Conservation (phyloP, 1,140 invertebrate species). For the Tetragonula clypearis region DNA sequence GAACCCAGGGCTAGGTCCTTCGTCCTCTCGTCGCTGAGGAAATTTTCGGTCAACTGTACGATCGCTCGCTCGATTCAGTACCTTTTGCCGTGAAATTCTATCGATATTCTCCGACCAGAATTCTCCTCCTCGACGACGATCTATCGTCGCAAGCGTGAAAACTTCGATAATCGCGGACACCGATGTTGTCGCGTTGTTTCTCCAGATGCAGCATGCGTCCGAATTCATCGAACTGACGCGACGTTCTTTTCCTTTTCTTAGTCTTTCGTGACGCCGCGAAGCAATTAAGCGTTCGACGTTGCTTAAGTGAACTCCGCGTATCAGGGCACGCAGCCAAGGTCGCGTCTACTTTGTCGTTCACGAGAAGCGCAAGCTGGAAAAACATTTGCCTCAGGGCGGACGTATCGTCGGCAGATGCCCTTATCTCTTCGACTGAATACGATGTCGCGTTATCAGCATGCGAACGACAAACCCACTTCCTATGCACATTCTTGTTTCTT, state of each 20-base stretch:
- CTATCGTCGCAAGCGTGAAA: background rate
- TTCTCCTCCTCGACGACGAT: background rate
- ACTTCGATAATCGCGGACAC: background rate
- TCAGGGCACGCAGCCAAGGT: constrained; percentile 1
- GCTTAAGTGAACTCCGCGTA: constrained; percentile 36
- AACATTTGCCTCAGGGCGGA: constrained; percentile 55
- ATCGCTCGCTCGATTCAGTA: background rate
- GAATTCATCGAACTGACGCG: too few species aligned
- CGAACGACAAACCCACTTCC: constrained; percentile 73
- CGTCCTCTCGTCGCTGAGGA: background rate
- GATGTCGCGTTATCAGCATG: constrained; percentile 63
- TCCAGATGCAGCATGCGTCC: background rate
- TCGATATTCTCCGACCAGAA: background rate
- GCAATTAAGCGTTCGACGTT: constrained; percentile 17
- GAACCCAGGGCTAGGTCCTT: constrained; percentile 5
- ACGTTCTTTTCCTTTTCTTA: too few species aligned
- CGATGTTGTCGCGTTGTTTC: background rate
- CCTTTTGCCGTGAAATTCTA: background rate
- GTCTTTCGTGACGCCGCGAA: background rate
- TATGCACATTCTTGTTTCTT: constrained; percentile 68
- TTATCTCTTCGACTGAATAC: constrained; percentile 63
- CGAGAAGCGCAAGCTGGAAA: constrained; percentile 46
- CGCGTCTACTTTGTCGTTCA: background rate
- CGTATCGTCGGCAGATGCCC: constrained; percentile 63
- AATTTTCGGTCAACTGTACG: constrained; percentile 34